Conservation (phyloP, 2,113 vertebrate genomes). For the Rattus rattus region DNA sequence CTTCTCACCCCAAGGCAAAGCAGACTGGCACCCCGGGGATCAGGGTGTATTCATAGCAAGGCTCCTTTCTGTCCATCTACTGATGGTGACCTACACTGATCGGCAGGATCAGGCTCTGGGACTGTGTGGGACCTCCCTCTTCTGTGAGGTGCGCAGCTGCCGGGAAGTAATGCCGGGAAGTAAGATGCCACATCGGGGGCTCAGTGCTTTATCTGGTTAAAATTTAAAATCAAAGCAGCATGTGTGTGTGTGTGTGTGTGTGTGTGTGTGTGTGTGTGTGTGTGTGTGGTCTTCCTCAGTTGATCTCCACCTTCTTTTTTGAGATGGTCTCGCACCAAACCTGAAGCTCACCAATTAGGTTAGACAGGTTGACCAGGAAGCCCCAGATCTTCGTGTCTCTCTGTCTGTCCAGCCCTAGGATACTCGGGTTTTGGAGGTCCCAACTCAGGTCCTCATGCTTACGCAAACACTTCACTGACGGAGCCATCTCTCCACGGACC, state of each 20-base stretch:
- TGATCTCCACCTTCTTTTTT: not conserved
- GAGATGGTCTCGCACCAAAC: not conserved
- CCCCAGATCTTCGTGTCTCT: too few relatives aligned
- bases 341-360: not conserved
- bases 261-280: not conserved
- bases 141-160: not conserved
- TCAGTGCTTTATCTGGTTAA: slow-evolving; percentile 7
- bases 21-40: not conserved
- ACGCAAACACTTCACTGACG: not conserved
- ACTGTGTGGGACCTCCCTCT: not conserved
- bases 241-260: too few relatives aligned
- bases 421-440: not conserved
- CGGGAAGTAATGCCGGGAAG: not conserved
- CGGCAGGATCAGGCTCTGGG: not conserved
- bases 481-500: not conserved
- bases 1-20: not conserved
- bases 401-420: not conserved
- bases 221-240: slow-evolving; percentile 53
- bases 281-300: not conserved
- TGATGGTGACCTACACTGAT: not conserved
- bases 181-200: not conserved
- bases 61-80: not conserved
- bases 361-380: not conserved
- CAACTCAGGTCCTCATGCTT: not conserved
- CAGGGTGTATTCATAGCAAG: not conserved